phyloP scores from a whole-genome alignment of 2,797 vertebrate genomes.

The Acanthurus tractus region DNA sequence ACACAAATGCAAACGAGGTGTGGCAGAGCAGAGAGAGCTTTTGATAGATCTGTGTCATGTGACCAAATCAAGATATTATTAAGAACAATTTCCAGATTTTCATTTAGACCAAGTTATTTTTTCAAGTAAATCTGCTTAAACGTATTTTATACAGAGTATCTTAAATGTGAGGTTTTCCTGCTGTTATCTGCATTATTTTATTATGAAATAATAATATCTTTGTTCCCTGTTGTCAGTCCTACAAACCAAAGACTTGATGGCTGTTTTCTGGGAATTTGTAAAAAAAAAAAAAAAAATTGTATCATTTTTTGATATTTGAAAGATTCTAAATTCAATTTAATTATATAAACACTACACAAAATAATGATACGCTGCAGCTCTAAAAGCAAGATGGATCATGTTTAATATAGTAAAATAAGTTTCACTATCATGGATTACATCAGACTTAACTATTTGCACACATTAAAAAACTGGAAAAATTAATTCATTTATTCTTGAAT shows the following conservation, averaged over 20 bases:
- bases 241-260: not conserved
- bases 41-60: slow-evolving; percentile 35
- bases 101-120: not conserved
- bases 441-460: not conserved
- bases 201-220: not conserved
- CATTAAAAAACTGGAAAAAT: not conserved
- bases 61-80: slow-evolving; percentile 13
- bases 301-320: not conserved
- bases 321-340: not conserved
- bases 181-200: not conserved
- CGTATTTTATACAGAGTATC: not conserved
- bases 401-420: not conserved
- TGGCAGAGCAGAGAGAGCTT: slow-evolving; percentile 26
- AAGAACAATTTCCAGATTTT: not conserved
- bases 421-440: not conserved
- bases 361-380: not conserved
- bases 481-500: not conserved
- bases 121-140: not conserved
- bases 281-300: fast-evolving
- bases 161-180: not conserved
- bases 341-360: not conserved
- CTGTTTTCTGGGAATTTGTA: not conserved
- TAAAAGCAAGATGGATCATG: not conserved
- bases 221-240: not conserved
- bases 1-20: slow-evolving; percentile 43